A percentile compares a stretch with the other conserved stretches of the same genome.
Evolutionary conservation across 2,888 invertebrate genomes (phyloP).

Genomic region (Eupithecia exiguata): DNA sequence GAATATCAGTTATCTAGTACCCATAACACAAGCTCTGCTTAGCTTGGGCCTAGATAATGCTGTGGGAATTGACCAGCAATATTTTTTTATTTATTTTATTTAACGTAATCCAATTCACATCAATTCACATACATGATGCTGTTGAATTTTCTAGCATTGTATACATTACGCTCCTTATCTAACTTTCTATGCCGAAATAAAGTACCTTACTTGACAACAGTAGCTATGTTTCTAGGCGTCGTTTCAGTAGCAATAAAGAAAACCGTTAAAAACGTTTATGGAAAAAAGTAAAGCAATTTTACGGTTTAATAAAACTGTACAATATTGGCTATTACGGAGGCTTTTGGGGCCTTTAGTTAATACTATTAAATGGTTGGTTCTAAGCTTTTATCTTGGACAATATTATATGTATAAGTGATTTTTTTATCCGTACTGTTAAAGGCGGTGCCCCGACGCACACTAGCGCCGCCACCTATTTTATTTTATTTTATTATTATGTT

Average conservation of each 20-base stretch:
- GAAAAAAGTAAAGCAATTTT: slow-evolving; percentile 66
- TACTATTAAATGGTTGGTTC: slow-evolving; percentile 8
- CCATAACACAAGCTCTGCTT: too few species aligned
- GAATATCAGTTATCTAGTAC: too few species aligned
- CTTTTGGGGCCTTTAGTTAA: slow-evolving; percentile 21
- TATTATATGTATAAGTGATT: neutral
- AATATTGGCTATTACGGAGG: slow-evolving; percentile 39
- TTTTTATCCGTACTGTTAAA: too few species aligned
- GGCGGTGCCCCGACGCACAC: too few species aligned
- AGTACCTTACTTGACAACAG: neutral
- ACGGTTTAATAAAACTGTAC: slow-evolving; percentile 44
- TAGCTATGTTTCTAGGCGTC: slow-evolving; percentile 44
- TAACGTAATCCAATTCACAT: too few species aligned
- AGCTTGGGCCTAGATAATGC: too few species aligned
- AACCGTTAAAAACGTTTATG: slow-evolving; percentile 71
- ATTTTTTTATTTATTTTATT: too few species aligned
- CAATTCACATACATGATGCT: too few species aligned
- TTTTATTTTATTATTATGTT: too few species aligned
- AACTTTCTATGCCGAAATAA: neutral
- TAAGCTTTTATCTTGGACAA: neutral
- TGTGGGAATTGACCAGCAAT: too few species aligned
- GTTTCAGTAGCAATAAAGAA: slow-evolving; percentile 60
- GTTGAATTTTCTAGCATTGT: too few species aligned
- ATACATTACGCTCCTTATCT: neutral
- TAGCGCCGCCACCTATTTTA: too few species aligned